Conservation (phyloP, 2,888 invertebrate genomes). For the Polydrusus tereticollis region DNA sequence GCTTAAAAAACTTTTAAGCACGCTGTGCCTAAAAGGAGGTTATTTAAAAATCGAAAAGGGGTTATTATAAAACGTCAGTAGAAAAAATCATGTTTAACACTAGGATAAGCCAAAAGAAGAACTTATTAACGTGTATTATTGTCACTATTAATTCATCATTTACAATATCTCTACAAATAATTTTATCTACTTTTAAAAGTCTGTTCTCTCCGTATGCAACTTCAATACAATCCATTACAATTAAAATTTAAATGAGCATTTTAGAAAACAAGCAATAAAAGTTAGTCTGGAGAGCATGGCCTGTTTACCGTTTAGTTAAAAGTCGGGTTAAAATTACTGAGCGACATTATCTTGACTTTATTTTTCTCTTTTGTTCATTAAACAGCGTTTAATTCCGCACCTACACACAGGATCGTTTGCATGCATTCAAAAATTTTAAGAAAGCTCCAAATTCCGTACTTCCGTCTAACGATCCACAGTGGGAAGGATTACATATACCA, state of each 20-base stretch:
- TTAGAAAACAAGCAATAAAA: not conserved
- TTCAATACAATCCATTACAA: not conserved
- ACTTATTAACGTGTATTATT: too few species aligned
- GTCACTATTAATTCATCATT: too few species aligned
- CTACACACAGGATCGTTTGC: conserved; percentile 34
- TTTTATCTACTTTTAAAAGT: too few species aligned
- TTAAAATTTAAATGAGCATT: not conserved
- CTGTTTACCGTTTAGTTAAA: not conserved
- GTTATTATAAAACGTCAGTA: too few species aligned
- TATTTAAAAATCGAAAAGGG: too few species aligned
- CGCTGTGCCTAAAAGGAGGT: too few species aligned
- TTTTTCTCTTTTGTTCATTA: conserved; percentile 20
- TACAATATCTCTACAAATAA: too few species aligned
- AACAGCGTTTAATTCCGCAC: conserved; percentile 26
- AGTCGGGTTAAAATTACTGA: not conserved
- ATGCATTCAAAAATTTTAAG: conserved; percentile 31
- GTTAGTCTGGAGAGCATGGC: not conserved
- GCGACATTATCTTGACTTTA: not conserved
- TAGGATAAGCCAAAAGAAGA: too few species aligned
- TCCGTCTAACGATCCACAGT: conserved; percentile 29
- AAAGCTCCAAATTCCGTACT: conserved; percentile 21
- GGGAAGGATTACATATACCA: not conserved
- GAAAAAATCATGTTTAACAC: too few species aligned
- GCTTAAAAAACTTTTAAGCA: too few species aligned
- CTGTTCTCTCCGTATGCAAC: too few species aligned